These are phyloP conservation scores for Daboia siamensis DNA, from an alignment of 2,113 vertebrate genomes.

Conservation along the genomic window DNA sequence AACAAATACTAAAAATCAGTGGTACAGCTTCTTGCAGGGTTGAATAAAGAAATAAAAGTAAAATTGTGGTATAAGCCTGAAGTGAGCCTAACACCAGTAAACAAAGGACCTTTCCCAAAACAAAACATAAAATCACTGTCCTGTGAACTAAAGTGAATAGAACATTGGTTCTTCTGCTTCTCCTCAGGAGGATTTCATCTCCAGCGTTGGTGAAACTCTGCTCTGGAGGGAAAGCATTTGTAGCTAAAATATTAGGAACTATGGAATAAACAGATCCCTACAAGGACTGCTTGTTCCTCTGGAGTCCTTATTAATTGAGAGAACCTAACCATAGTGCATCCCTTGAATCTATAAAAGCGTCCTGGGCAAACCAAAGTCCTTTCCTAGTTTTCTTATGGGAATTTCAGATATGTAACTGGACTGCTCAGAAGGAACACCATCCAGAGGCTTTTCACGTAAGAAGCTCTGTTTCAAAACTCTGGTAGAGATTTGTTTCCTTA, in stretches of 20 bases:
- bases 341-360: neutral
- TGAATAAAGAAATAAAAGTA: neutral
- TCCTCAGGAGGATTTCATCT: accelerated
- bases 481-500: neutral
- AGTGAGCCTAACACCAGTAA: neutral
- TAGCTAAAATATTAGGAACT: neutral
- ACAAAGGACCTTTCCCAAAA: neutral
- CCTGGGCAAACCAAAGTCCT: neutral
- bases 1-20: neutral
- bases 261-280: neutral
- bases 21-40: neutral
- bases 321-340: neutral
- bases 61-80: neutral
- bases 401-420: neutral
- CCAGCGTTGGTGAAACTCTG: neutral
- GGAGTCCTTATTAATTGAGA: constrained; percentile 25
- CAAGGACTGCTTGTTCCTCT: neutral
- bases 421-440: too few species aligned
- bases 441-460: too few species aligned
- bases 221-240: neutral
- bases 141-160: neutral
- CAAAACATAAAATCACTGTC: neutral
- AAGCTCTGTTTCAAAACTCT: neutral
- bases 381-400: accelerated
- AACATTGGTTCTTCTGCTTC: neutral